These are phyloP conservation scores for Bellardia bayeri DNA, from an alignment of 2,888 invertebrate species.

Conservation along the genomic window DNA sequence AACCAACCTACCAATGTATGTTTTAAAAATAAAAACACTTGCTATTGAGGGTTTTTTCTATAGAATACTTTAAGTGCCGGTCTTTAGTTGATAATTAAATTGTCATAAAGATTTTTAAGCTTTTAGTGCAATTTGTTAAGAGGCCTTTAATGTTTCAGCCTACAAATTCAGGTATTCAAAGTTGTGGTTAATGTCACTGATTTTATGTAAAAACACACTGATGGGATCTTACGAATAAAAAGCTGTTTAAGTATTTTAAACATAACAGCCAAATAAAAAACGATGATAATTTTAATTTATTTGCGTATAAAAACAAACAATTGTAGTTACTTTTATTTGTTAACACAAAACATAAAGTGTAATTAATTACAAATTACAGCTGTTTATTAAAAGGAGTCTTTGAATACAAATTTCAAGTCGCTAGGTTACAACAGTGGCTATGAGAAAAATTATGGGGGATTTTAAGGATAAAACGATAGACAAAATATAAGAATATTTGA, in stretches of 20 bases:
- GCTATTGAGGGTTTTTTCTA: neutral
- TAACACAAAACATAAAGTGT: constrained; percentile 3
- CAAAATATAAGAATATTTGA: too few species aligned
- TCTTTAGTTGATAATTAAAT: constrained; percentile 10
- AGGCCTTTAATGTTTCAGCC: neutral
- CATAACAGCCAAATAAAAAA: too few species aligned
- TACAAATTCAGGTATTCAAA: neutral
- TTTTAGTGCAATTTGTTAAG: constrained; percentile 14
- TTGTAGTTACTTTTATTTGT: constrained; percentile 9
- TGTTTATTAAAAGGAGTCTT: constrained; percentile 1
- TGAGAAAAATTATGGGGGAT: too few species aligned
- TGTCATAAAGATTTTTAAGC: neutral
- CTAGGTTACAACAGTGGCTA: too few species aligned
- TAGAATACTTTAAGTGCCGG: constrained; percentile 1
- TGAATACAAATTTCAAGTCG: neutral
- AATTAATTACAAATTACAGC: constrained; percentile 1
- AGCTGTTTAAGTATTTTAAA: too few species aligned
- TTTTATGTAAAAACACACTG: neutral
- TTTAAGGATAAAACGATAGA: too few species aligned
- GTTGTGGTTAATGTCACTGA: neutral
- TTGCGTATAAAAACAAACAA: constrained; percentile 1
- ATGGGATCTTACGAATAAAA: too few species aligned
- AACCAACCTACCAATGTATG: too few species aligned
- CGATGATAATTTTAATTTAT: constrained; percentile 17
- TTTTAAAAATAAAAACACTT: neutral